phyloP scores from a whole-genome alignment of 2,888 invertebrate genomes.

The Flabesymbios commensalis region DNA sequence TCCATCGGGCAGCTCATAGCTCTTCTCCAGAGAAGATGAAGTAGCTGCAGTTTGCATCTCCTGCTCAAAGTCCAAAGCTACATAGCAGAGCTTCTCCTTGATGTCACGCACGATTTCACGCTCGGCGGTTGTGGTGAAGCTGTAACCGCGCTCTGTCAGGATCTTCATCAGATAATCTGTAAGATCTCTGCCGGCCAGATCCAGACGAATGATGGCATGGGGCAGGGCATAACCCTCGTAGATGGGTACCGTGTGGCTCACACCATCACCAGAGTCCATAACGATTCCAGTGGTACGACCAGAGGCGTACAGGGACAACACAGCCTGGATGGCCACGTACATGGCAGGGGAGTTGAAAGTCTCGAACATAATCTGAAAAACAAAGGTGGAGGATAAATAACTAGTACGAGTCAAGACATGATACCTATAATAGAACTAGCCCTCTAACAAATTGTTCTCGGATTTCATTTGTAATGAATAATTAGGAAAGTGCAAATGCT shows the following conservation, averaged over 20 bases:
- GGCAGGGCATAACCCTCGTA: conserved; percentile 92
- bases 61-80: conserved; percentile 54
- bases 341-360: conserved; percentile 77
- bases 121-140: conserved; percentile 64
- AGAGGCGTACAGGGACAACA: conserved; percentile 87
- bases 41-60: conserved; percentile 52
- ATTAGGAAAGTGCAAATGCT: no score
- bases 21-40: conserved; percentile 49
- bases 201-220: conserved; percentile 94
- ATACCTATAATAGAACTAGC: neutral
- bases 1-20: conserved; percentile 58
- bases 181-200: conserved; percentile 93
- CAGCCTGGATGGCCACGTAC: conserved; percentile 88
- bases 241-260: conserved; percentile 93
- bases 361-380: conserved; percentile 44
- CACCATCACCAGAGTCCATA: conserved; percentile 92
- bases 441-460: no score
- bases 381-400: neutral
- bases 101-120: conserved; percentile 73
- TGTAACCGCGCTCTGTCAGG: conserved; percentile 64
- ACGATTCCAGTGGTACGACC: conserved; percentile 94
- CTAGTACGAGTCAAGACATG: neutral
- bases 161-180: conserved; percentile 96
- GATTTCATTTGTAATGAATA: no score
- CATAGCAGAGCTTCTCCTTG: conserved; percentile 75